Base-by-base conservation (phyloP, 1,140 invertebrate genomes). In the Drosophila truncata region DNA sequence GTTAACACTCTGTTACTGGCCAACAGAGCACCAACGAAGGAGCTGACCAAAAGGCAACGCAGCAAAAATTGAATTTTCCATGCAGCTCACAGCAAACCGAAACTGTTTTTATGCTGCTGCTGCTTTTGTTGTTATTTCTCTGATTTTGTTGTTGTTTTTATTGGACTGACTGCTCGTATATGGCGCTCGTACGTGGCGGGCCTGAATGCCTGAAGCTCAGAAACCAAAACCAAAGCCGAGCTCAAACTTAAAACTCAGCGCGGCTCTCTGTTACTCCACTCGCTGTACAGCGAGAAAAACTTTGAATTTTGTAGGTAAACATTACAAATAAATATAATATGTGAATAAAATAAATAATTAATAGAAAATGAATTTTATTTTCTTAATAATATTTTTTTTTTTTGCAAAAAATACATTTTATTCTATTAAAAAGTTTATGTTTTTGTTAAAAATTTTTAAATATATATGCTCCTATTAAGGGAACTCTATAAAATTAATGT, bases 71-170 rank as follows among this genome's bases (percentile, higher is more conserved):
- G 47, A 72, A 87, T 88, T 87, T 88, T 84, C 80, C 77, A 87
- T 87, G 83, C 83, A 87, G 84, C 83, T 88, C 83, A 88, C 83
- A 85, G 71, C 66, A 69, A 82, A 78, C 75, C 65, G 61, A 81
- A 86, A 87, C 64, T 78, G 82, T 81, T 81, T 78, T 81, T 78
- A 72, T 72, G 69, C 42, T 57, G 62, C 47, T 70, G 59, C 44
- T 44, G 76, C 41, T 46, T 10, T 61, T 73, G 60, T 57, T 72
- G 66, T 50, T 29, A 44, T 44, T 39, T 39, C 33, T 25, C 20
- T 80, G 55, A 50, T 61, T 58, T 41, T 31, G 50, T 23, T 41
- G 18, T 18, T 77, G 44, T 54, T 63, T 50, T 77, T 66, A 37
- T 37, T 66, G 41, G 46, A 57, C 47, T 62, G 46, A 57, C 47